Conservation (phyloP, 2,888 invertebrate species). For the Eupeodes latifasciatus region DNA sequence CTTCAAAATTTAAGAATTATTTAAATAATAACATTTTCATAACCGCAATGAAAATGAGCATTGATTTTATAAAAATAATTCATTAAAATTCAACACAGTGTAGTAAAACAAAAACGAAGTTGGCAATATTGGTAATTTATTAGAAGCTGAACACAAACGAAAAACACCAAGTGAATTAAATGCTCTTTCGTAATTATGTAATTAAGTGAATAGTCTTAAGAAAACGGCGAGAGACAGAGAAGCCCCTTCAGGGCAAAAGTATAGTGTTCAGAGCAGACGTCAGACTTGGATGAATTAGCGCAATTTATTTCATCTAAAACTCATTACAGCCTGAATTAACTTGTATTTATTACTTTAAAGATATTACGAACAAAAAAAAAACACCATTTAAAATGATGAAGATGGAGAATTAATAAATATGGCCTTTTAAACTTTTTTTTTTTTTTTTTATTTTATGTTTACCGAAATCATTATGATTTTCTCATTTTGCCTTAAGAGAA, state of each 20-base stretch:
- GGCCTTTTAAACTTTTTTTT: background rate
- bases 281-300: constrained; percentile 8
- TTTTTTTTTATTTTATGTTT: background rate
- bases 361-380: background rate
- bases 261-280: background rate
- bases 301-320: constrained; percentile 20
- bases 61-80: no score
- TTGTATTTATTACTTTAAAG: constrained; percentile 1
- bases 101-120: no score
- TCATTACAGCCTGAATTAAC: constrained; percentile 21
- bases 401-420: background rate
- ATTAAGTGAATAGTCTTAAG: background rate
- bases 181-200: constrained; percentile 15
- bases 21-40: no score
- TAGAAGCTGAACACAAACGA: background rate
- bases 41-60: no score
- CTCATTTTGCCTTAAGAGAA: background rate
- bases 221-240: background rate
- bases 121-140: background rate
- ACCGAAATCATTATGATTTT: background rate
- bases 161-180: constrained; percentile 20
- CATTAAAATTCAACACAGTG: background rate
- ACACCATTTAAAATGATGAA: constrained; percentile 1
- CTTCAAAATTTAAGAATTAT: no score
- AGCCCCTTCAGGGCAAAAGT: background rate